Evolutionary conservation across 1,140 invertebrate species (phyloP).

Genomic region (Eciton burchellii): DNA sequence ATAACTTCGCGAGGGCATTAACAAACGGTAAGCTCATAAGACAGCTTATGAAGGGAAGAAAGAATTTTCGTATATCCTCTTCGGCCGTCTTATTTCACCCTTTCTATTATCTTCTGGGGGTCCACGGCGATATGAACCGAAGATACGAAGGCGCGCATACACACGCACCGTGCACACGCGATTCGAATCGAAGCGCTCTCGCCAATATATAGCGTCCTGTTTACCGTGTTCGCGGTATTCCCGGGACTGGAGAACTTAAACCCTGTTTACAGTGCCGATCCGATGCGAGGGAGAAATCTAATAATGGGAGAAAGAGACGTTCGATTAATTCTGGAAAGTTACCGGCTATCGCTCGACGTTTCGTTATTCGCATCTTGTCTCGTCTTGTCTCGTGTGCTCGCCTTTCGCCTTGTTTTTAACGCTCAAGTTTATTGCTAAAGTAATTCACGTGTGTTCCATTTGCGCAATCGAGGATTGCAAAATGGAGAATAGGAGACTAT

Average conservation of each 20-base stretch:
- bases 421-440: too few species aligned
- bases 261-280: conserved; percentile 24
- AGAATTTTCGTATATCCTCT: conserved; percentile 51
- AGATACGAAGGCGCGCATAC: too few species aligned
- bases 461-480: conserved; percentile 9
- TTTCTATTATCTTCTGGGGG: conserved; percentile 10
- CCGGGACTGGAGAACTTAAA: conserved; percentile 13
- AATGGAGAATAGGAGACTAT: neutral
- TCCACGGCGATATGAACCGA: conserved; percentile 19
- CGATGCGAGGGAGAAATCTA: conserved; percentile 9
- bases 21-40: conserved; percentile 73
- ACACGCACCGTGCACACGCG: neutral
- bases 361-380: conserved; percentile 37
- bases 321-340: conserved; percentile 50
- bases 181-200: conserved; percentile 7
- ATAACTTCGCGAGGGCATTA: conserved; percentile 62
- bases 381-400: conserved; percentile 2
- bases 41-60: conserved; percentile 63
- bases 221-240: conserved; percentile 48
- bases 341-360: conserved; percentile 37
- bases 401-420: conserved; percentile 28
- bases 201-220: conserved; percentile 15
- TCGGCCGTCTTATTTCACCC: neutral
- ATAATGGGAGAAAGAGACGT: conserved; percentile 28
- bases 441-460: conserved; percentile 5